A percentile compares a stretch with the other conserved stretches of the same genome.
phyloP scores from a whole-genome alignment of 2,888 invertebrate genomes.

The Eilema caniola region DNA sequence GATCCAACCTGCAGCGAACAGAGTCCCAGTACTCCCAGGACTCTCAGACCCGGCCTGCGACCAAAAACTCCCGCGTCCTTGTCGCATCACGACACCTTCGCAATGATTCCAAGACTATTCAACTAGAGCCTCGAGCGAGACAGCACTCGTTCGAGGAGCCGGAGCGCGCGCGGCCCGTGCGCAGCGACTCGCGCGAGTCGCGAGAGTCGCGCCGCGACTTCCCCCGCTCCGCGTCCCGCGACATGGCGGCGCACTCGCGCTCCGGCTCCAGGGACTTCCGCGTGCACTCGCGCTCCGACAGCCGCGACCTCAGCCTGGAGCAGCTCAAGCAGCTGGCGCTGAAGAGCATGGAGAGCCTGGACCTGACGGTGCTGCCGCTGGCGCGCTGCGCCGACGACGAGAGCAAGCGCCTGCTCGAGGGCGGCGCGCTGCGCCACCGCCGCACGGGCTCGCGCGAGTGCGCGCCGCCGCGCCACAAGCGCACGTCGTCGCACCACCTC shows the following conservation, averaged over 20 bases:
- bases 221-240: constrained; percentile 58
- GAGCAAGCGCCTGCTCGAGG: constrained; percentile 79
- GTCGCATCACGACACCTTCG: constrained; percentile 86
- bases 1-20: constrained; percentile 70
- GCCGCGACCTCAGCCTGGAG: constrained; percentile 82
- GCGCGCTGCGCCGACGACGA: constrained; percentile 77
- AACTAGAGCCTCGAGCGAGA: constrained; percentile 86
- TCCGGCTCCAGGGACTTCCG: constrained; percentile 67
- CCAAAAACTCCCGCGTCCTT: constrained; percentile 76
- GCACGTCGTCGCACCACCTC: constrained; percentile 82
- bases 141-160: constrained; percentile 73
- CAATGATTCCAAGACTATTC: constrained; percentile 89
- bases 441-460: constrained; percentile 88
- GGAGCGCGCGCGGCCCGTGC: constrained; percentile 59
- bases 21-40: constrained; percentile 80
- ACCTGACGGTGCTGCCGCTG: constrained; percentile 75
- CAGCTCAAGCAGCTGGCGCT: constrained; percentile 80
- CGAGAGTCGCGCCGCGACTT: constrained; percentile 61
- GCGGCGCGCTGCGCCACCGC: constrained; percentile 85
- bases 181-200: constrained; percentile 64
- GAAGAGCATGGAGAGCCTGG: constrained; percentile 81
- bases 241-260: constrained; percentile 47
- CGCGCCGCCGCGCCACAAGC: constrained; percentile 74
- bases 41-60: constrained; percentile 57
- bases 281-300: constrained; percentile 84